Base-by-base conservation (phyloP, 1,140 invertebrate species). In the Ips typographus region DNA sequence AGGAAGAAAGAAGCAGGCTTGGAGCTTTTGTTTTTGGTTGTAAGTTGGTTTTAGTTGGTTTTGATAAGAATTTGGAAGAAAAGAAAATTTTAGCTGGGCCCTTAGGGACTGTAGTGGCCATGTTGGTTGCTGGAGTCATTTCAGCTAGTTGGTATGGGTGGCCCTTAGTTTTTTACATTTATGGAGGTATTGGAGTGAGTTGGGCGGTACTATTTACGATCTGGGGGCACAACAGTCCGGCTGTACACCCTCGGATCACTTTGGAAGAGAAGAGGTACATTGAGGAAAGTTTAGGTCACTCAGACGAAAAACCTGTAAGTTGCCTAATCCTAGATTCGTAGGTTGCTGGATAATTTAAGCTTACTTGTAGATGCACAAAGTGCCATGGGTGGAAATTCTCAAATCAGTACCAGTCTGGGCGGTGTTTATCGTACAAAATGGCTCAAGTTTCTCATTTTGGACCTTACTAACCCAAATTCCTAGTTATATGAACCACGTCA, bases 391-490 rank as follows among this genome's bases (percentile, higher is more conserved):
- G 47, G 78, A 84, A 1, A 92, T 98, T 40, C 81, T 91, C 0
- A 91, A 85, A 0, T 94, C 92, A 1, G 55, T 87, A 4, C 91
- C 94, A 0, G 88, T 97, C 68, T 94, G 90, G 90, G 90, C 94
- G 0, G 81, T 96, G 5, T 85, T 94, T 42, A 78, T 94, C 1
- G 87, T 87, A 0, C 93, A 98, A 76, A 91, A 91, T 77, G 89
- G 92, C 0, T 91, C 95, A 76, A 93, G 93, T 76, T 98, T 94
- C 94, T 94, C 94, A 1, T 95, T 93, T 77, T 96, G 94, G 84
- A 96, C 92, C 2, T 84, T 98, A 55, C 83, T 98, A 49, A 95
- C 94, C 0, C 89, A 95, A 81, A 89, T 98, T 71, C 96, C 97
- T 0, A 91, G 88, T 0, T 99, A 95, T 76, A 90, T 98, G 85